These are phyloP conservation scores for Trypoxylus dichotomus DNA, from an alignment of 1,140 invertebrate genomes.

Conservation along the genomic window DNA sequence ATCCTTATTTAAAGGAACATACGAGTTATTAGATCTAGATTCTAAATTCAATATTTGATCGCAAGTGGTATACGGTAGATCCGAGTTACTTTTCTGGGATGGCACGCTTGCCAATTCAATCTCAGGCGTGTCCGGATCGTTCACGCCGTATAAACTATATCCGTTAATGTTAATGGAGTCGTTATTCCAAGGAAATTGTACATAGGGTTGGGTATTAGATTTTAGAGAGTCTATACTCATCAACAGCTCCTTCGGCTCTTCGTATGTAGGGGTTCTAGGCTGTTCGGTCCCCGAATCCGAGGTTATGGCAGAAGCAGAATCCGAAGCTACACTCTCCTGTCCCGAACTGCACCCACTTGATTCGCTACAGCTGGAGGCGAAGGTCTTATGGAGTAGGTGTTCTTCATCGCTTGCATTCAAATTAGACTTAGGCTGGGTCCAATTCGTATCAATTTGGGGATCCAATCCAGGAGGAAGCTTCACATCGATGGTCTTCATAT, in stretches of 20 bases:
- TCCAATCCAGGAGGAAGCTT: constrained; percentile 61
- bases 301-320: constrained; percentile 58
- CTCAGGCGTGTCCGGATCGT: background rate
- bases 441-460: constrained; percentile 47
- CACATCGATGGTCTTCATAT: constrained; percentile 59
- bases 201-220: background rate
- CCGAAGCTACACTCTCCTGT: constrained; percentile 62
- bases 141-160: background rate
- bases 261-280: constrained; percentile 3
- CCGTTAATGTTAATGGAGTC: too few species aligned
- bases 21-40: constrained; percentile 36
- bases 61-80: background rate
- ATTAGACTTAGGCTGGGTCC: background rate
- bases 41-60: constrained; percentile 28
- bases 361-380: constrained; percentile 48
- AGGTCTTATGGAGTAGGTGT: constrained; percentile 39
- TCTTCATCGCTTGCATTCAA: background rate
- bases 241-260: constrained; percentile 1
- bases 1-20: constrained; percentile 38
- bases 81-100: background rate
- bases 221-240: constrained; percentile 23
- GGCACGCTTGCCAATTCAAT: background rate
- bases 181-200: background rate
- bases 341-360: constrained; percentile 62
- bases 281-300: constrained; percentile 49